Evolutionary conservation across 2,888 invertebrate species (phyloP), one percentile per base, ranked within the genome.

Genomic region (Lycocerus yunnanus): DNA sequence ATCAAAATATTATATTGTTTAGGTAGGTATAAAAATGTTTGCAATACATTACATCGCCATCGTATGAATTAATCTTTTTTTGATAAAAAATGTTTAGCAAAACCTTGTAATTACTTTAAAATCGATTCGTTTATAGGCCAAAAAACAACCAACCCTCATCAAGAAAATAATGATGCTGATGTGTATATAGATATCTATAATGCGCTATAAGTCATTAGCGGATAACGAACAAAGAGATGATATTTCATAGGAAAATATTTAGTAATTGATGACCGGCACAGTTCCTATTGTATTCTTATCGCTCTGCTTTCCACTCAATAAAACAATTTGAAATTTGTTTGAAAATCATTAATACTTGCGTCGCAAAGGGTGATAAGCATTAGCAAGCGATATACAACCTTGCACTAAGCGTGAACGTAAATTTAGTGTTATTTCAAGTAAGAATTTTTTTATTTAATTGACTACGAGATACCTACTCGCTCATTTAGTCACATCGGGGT

Each of bases 301-400:
- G 82, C 80, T 71, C 82, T 78, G 84, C 82, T 86, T 86, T 85
- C 84, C 86, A 84, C 85, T 85, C 85, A 86, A 86, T 86, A 86
- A 85, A 84, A 83, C 86, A 86, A 86, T 86, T 85, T 84, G 79
- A 81, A 80, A 80, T 81, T 84, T 84, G 69, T 81, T 84, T 84
- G 69, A 63, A 77, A 77, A 63, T 74, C 78, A 78, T 78, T 78
- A 78, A 75, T 78, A 76, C 70, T 70, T 69, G 66, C 72, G 18
- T 58, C 27, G 65, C 16, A 58, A 65, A 18, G 43, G 63, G 72
- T 15, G 58, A 43, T 61, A 16, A 27, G 63, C 27, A 63, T 27
- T 27, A 27, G 66, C 15, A n/a, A 15, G 27, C 21, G 15, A 66
- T 27, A 66, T 27, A 66, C 18, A 66, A 66, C 14, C 27, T 66